phyloP scores from a whole-genome alignment of 2,113 vertebrate species.

The Buteo buteo region DNA sequence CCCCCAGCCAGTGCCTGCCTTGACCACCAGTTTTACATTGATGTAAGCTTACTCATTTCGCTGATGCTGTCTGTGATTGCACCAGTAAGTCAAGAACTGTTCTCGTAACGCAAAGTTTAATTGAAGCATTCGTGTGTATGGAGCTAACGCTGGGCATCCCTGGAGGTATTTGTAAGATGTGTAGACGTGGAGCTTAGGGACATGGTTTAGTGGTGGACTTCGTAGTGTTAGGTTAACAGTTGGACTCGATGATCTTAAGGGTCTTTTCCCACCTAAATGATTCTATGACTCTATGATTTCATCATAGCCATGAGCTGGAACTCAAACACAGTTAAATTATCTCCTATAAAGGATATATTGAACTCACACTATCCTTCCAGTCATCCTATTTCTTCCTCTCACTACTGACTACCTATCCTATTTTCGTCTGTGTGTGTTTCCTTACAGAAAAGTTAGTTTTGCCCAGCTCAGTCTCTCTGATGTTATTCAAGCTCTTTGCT shows the following conservation, averaged over 20 bases:
- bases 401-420: neutral
- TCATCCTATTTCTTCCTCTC: neutral
- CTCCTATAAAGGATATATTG: neutral
- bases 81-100: neutral
- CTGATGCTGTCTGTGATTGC: neutral
- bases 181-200: neutral
- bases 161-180: neutral
- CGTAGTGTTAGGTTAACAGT: neutral
- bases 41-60: neutral
- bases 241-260: neutral
- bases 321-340: neutral
- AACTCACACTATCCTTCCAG: accelerated
- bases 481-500: neutral
- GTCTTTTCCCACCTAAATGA: neutral
- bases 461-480: neutral
- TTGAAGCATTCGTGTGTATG: accelerated
- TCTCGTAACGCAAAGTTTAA: accelerated
- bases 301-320: neutral
- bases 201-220: neutral
- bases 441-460: neutral
- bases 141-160: neutral
- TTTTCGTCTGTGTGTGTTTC: neutral
- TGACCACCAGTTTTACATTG: neutral
- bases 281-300: neutral
- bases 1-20: neutral